phyloP scores from a whole-genome alignment of 1,140 invertebrate species.

The Aleiodes sp. region DNA sequence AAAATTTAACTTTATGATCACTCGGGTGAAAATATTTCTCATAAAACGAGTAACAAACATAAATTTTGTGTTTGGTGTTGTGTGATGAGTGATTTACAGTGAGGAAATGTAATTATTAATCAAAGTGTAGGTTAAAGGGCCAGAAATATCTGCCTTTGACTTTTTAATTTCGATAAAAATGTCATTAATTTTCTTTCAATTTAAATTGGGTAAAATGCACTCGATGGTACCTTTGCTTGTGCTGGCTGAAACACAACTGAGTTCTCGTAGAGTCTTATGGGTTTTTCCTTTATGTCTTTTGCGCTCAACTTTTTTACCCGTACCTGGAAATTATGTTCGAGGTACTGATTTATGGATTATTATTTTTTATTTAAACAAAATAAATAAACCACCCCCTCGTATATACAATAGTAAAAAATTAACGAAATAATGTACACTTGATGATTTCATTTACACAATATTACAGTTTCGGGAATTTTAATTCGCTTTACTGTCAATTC shows the following conservation, averaged over 20 bases:
- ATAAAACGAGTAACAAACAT: too few species aligned
- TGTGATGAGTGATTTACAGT: too few species aligned
- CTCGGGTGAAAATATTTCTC: too few species aligned
- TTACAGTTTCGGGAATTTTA: background rate
- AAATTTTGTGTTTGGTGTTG: too few species aligned
- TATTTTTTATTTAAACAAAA: slow-evolving; percentile 6
- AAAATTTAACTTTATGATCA: too few species aligned
- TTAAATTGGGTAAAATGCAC: slow-evolving; percentile 48
- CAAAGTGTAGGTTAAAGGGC: too few species aligned
- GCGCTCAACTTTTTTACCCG: slow-evolving; percentile 70
- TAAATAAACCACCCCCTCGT: slow-evolving; percentile 38
- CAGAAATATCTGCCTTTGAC: background rate
- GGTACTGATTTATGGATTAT: slow-evolving; percentile 45
- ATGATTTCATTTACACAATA: background rate
- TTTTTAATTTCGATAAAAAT: background rate
- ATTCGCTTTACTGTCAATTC: background rate
- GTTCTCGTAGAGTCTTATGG: slow-evolving; percentile 73
- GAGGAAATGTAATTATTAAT: too few species aligned
- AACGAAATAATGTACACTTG: slow-evolving; percentile 25
- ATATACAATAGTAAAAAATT: slow-evolving; percentile 49
- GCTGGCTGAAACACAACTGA: slow-evolving; percentile 75
- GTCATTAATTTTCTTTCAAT: background rate
- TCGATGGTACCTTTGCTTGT: slow-evolving; percentile 73
- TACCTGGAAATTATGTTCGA: slow-evolving; percentile 64
- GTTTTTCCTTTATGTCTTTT: slow-evolving; percentile 73